These are phyloP conservation scores for Olivierus martensii DNA, from an alignment of 1,140 invertebrate species.

Conservation along the genomic window DNA sequence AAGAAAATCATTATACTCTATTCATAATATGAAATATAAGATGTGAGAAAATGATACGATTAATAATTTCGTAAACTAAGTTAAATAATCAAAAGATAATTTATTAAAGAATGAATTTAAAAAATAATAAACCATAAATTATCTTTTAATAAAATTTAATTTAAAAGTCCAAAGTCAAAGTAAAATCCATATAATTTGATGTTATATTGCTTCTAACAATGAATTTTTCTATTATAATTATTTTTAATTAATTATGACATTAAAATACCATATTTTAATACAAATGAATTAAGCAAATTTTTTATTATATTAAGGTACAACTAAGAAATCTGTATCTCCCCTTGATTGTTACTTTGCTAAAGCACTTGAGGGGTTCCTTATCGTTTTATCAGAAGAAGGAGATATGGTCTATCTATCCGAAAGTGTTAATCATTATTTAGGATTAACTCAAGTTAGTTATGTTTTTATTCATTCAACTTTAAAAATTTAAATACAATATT, in stretches of 20 bases:
- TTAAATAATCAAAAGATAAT: too few relatives aligned
- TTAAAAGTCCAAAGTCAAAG: too few relatives aligned
- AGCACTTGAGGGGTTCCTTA: constrained; percentile 73
- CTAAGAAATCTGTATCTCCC: not conserved
- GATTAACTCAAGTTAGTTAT: constrained; percentile 65
- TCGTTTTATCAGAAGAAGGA: constrained; percentile 71
- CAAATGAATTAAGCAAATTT: too few relatives aligned
- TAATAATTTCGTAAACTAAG: too few relatives aligned
- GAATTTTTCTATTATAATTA: too few relatives aligned
- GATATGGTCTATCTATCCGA: constrained; percentile 83
- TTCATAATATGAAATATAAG: not conserved
- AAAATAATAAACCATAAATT: not conserved
- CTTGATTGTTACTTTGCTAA: constrained; percentile 44
- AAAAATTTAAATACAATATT: not conserved
- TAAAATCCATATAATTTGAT: too few relatives aligned
- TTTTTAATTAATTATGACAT: too few relatives aligned
- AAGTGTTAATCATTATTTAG: constrained; percentile 75
- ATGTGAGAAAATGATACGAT: not conserved
- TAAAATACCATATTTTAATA: too few relatives aligned
- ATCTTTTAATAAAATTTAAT: constrained; percentile 3
- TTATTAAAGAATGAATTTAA: too few relatives aligned
- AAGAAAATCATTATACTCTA: not conserved
- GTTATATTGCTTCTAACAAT: too few relatives aligned
- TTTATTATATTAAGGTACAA: not conserved
- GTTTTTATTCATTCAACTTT: not conserved